Base-by-base conservation (phyloP, 37 sponge, comb jelly and placozoan genomes). In the Bolinopsis microptera region DNA sequence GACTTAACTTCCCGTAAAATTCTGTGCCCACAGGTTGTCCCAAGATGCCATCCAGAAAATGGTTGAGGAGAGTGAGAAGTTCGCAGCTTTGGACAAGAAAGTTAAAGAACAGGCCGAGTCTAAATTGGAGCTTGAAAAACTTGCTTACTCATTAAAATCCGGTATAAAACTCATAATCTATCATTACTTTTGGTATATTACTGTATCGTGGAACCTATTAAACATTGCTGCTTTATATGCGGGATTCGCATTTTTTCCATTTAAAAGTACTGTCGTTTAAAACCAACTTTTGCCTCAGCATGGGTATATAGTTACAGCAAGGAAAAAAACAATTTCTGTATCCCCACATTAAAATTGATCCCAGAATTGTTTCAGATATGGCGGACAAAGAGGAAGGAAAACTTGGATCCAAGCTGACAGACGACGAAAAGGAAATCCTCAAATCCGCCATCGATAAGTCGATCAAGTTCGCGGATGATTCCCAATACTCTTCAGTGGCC, bases 1-100 rank as follows among this genome's bases (percentile, higher is more conserved):
- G n/a, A n/a, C n/a, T n/a, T n/a, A n/a, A n/a, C n/a, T n/a, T n/a
- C n/a, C n/a, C n/a, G n/a, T n/a, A n/a, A n/a, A n/a, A n/a, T n/a
- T n/a, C n/a, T n/a, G n/a, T n/a, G n/a, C n/a, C n/a, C n/a, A n/a
- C 75, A 72, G 97, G 28, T 93, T 98, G 27, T 94, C 96, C 0
- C 97, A 96, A 22, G 99, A 98, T 37, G 97, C 97, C 38, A 98
- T 98, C 70, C 95, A 97, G 76, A 90, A 95, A 24, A 98, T 98
- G 99, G 94, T 98, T 67, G 82, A 95, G 39, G 99, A 98, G 26
- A 96, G 97, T 0, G 99, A 98, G 95, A 95, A 94, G 83, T 97
- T 96, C 93, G 97, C 99, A 35, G 97, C 96, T 16, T 96, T 96
- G 41, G 99, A 98, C 94, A 97, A 97, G 83, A 92, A 83, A 69